phyloP scores from a whole-genome alignment of 2,113 vertebrate species.

The Orycteropus afer region DNA sequence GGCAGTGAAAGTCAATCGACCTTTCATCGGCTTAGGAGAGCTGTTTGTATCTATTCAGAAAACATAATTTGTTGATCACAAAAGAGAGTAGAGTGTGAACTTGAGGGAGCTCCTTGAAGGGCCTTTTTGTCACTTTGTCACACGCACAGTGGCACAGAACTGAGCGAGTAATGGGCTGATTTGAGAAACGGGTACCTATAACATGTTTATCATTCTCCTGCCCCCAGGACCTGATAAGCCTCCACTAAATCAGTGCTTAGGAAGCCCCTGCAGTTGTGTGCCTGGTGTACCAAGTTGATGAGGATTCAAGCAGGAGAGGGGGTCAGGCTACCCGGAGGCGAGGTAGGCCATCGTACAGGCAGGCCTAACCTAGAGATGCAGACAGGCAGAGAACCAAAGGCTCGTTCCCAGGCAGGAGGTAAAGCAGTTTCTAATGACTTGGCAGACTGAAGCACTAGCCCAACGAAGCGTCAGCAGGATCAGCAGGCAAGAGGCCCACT shows the following conservation, averaged over 20 bases:
- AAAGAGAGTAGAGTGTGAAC: not conserved
- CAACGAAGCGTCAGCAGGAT: not conserved
- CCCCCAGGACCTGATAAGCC: not conserved
- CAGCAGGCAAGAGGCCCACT: not conserved
- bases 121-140: not conserved
- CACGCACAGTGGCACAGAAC: not conserved
- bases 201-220: not conserved
- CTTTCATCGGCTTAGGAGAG: slow-evolving; percentile 57
- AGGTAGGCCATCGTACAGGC: not conserved
- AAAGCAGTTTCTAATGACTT: not conserved
- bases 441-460: not conserved
- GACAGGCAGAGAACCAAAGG: not conserved
- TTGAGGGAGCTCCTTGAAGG: not conserved
- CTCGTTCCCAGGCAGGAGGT: not conserved
- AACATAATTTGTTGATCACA: not conserved
- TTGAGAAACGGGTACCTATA: not conserved
- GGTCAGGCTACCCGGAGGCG: not conserved
- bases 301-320: not conserved
- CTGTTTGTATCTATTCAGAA: slow-evolving; percentile 30
- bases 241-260: not conserved
- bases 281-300: not conserved
- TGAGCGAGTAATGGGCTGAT: not conserved
- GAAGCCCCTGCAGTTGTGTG: not conserved
- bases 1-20: not conserved
- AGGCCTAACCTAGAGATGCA: not conserved